Conservation (phyloP, 2,797 vertebrate genomes). For the Clarias fuscus region DNA sequence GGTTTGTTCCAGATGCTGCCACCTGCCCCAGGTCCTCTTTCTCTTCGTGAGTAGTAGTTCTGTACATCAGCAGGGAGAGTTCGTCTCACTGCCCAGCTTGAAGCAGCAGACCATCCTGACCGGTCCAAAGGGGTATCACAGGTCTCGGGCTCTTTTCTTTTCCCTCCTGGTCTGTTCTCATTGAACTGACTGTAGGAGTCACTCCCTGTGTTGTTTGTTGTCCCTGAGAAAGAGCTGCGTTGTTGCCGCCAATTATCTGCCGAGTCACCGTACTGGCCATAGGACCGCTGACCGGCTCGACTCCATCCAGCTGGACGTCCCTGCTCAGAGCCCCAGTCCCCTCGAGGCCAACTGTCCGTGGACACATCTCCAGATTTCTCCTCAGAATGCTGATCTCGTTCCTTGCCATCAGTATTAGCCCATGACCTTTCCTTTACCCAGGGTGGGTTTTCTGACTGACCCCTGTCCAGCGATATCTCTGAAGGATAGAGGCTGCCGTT, state of each 20-base stretch:
- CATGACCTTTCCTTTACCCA: slow-evolving; percentile 89
- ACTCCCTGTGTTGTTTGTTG: slow-evolving; percentile 80
- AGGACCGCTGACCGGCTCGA: slow-evolving; percentile 72
- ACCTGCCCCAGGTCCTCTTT: slow-evolving; percentile 73
- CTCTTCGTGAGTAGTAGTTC: slow-evolving; percentile 94
- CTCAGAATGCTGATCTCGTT: slow-evolving; percentile 74
- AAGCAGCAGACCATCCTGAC: slow-evolving; percentile 96
- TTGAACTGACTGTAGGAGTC: slow-evolving; percentile 84
- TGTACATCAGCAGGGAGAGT: slow-evolving; percentile 97
- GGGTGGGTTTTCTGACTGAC: slow-evolving; percentile 82
- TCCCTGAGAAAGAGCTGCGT: slow-evolving; percentile 88
- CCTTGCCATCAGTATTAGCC: slow-evolving; percentile 70
- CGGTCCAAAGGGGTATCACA: slow-evolving; percentile 83
- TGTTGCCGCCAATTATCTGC: slow-evolving; percentile 84
- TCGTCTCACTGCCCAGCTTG: slow-evolving; percentile 94
- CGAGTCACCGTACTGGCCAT: slow-evolving; percentile 77
- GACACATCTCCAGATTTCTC: slow-evolving; percentile 73
- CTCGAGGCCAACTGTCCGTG: slow-evolving; percentile 78
- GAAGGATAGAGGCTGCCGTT: slow-evolving; percentile 64
- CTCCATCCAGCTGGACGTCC: slow-evolving; percentile 76
- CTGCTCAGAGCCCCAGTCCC: slow-evolving; percentile 75
- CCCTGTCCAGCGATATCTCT: slow-evolving; percentile 76
- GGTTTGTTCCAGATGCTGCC: slow-evolving; percentile 82
- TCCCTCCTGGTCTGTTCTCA: slow-evolving; percentile 82
- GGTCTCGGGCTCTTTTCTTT: slow-evolving; percentile 80